A percentile compares a stretch with the other conserved stretches of the same genome.
Conservation (phyloP, 2,113 vertebrate species). For the Leptocoma aspasia region DNA sequence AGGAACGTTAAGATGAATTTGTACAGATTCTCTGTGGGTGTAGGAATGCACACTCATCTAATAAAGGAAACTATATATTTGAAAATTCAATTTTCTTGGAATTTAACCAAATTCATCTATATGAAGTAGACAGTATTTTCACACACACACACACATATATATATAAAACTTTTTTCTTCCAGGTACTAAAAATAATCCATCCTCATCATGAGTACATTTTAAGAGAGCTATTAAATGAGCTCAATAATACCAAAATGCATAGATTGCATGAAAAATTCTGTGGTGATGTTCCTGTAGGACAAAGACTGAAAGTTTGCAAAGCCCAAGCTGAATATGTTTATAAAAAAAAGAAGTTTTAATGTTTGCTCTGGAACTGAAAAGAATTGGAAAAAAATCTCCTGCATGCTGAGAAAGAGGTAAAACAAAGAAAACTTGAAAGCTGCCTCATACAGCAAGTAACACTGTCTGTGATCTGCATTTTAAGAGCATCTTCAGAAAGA, state of each 20-base stretch:
- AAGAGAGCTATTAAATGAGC: background rate
- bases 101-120: background rate
- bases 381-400: background rate
- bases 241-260: background rate
- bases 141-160: background rate
- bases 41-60: background rate
- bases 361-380: background rate
- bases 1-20: slow-evolving; percentile 2
- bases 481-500: slow-evolving; percentile 11
- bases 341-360: background rate
- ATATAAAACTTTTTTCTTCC: background rate
- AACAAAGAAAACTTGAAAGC: background rate
- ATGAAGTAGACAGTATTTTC: background rate
- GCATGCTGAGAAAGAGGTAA: background rate
- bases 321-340: background rate
- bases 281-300: background rate
- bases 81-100: slow-evolving; percentile 19
- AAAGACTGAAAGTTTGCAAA: background rate
- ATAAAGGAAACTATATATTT: background rate
- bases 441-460: background rate
- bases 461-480: slow-evolving; percentile 13
- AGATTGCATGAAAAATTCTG: background rate
- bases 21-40: background rate
- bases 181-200: background rate
- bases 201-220: background rate